phyloP scores from a whole-genome alignment of 2,113 vertebrate species.

The Aythya baeri region DNA sequence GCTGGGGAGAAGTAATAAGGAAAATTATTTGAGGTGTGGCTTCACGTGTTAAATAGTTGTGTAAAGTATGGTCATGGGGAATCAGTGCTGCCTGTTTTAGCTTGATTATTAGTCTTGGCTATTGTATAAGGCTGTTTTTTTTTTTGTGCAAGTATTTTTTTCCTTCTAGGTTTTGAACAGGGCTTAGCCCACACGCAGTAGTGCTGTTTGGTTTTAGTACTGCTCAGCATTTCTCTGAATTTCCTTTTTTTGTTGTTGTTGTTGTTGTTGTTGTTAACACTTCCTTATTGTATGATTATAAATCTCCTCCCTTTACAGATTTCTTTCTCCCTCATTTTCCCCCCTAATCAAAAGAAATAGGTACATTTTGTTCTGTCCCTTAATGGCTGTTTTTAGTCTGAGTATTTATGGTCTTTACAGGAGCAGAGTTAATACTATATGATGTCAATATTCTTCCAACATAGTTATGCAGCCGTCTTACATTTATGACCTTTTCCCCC shows the following conservation, averaged over 20 bases:
- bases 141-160: neutral
- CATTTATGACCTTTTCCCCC: conserved; percentile 78
- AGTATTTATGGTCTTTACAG: conserved; percentile 66
- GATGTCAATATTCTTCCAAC: conserved; percentile 74
- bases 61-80: neutral
- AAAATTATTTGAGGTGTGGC: neutral
- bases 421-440: conserved; percentile 68
- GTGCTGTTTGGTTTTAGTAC: neutral
- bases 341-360: conserved; percentile 49
- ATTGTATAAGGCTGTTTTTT: neutral
- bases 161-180: neutral
- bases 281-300: neutral
- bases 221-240: neutral
- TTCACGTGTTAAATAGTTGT: neutral
- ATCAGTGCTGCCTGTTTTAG: neutral
- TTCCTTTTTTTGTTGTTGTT: neutral
- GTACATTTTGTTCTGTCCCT: conserved; percentile 48
- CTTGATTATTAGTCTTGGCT: neutral
- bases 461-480: conserved; percentile 66
- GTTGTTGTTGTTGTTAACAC: neutral
- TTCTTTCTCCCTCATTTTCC: neutral
- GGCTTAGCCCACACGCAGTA: neutral
- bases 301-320: neutral
- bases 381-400: conserved; percentile 46
- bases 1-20: neutral